phyloP scores from a whole-genome alignment of 2,113 vertebrate genomes.

The Nansenia antarctica region DNA sequence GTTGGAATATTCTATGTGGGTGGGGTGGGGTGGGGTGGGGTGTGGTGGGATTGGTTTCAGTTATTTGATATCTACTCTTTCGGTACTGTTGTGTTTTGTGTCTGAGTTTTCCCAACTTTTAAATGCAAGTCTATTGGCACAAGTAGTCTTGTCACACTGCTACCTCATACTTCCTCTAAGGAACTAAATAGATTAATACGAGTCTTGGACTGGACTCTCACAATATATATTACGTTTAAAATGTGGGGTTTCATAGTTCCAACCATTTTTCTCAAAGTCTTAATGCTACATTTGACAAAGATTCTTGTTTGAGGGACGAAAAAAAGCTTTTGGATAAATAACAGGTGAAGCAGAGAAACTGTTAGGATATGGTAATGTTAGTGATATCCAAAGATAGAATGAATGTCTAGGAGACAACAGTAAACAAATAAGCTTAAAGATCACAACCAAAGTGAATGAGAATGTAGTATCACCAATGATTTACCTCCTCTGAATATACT shows the following conservation, averaged over 20 bases:
- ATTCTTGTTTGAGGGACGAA: slow-evolving; percentile 10
- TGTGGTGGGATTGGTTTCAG: slow-evolving; percentile 30
- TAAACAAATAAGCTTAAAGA: slow-evolving; percentile 52
- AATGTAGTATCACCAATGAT: not conserved
- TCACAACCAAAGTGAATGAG: slow-evolving; percentile 57
- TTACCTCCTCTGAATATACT: not conserved
- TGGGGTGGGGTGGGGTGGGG: slow-evolving; percentile 41
- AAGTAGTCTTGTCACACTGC: slow-evolving; percentile 72
- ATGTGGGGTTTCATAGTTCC: not conserved
- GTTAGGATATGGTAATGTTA: slow-evolving; percentile 38
- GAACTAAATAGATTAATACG: not conserved
- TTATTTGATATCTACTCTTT: slow-evolving; percentile 60
- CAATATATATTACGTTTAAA: not conserved
- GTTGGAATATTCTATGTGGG: slow-evolving; percentile 50
- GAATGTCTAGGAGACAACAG: slow-evolving; percentile 41
- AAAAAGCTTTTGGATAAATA: slow-evolving; percentile 41
- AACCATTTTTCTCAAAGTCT: slow-evolving; percentile 39
- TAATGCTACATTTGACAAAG: slow-evolving; percentile 36
- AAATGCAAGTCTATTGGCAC: slow-evolving; percentile 54
- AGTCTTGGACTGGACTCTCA: not conserved
- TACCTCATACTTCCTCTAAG: slow-evolving; percentile 83
- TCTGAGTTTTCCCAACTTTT: slow-evolving; percentile 61
- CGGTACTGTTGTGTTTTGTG: slow-evolving; percentile 64
- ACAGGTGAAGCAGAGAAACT: not conserved
- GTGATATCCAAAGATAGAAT: slow-evolving; percentile 62